Conservation (phyloP, 2,888 invertebrate species). For the Plagodis dolabraria region DNA sequence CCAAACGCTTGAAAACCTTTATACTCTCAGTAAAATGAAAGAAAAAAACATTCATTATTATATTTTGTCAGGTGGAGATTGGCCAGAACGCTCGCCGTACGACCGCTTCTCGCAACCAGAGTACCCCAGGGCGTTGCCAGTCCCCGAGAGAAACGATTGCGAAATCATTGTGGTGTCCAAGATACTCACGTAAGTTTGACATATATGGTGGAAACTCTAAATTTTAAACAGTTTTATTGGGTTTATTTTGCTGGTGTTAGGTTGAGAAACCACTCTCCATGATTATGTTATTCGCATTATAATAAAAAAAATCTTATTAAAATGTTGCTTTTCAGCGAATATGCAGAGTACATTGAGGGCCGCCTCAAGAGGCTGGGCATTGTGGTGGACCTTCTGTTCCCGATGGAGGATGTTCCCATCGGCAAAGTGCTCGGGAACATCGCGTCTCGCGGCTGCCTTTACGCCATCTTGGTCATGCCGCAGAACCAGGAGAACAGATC, state of each 20-base stretch:
- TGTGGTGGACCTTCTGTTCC: slow-evolving; percentile 94
- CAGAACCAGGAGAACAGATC: slow-evolving; percentile 94
- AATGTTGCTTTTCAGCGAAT: slow-evolving; percentile 84
- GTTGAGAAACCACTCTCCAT: no score
- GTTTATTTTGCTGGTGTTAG: no score
- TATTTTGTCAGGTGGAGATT: slow-evolving; percentile 51
- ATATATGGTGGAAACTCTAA: background rate
- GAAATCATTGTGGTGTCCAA: slow-evolving; percentile 95
- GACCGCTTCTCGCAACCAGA: slow-evolving; percentile 64
- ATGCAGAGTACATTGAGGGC: slow-evolving; percentile 94
- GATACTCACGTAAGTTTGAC: slow-evolving; percentile 89
- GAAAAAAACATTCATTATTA: background rate
- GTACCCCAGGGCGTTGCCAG: slow-evolving; percentile 68
- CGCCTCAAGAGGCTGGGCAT: slow-evolving; percentile 91
- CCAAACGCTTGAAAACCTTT: no score
- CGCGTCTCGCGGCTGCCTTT: slow-evolving; percentile 94
- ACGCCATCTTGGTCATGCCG: slow-evolving; percentile 94
- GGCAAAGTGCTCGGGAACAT: slow-evolving; percentile 92
- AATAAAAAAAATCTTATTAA: no score
- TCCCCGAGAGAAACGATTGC: slow-evolving; percentile 91
- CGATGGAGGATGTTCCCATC: slow-evolving; percentile 95
- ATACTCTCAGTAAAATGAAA: no score
- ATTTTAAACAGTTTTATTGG: no score
- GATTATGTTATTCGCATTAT: no score
- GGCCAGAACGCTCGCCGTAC: slow-evolving; percentile 62